phyloP scores from a whole-genome alignment of 2,797 vertebrate species.

The Valencia hispanica region DNA sequence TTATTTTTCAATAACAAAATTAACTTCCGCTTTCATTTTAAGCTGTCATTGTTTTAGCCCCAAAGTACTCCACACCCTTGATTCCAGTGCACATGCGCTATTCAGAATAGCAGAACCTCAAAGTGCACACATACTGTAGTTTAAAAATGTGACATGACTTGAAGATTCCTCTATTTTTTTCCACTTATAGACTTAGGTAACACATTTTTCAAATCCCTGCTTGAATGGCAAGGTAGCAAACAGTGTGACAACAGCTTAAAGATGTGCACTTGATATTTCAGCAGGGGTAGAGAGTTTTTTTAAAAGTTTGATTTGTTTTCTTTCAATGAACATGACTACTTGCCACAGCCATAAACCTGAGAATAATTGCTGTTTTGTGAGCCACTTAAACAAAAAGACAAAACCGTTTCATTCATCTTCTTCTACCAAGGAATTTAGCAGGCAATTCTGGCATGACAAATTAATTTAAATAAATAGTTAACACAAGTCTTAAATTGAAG shows the following conservation, averaged over 20 bases:
- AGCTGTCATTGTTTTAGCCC: too few relatives aligned
- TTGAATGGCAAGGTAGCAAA: neutral
- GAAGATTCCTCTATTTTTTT: neutral
- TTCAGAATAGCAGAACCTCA: neutral
- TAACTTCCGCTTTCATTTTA: too few relatives aligned
- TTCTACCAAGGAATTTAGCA: conserved; percentile 3
- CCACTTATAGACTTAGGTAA: neutral
- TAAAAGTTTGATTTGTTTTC: conserved; percentile 10
- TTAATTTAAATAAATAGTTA: neutral
- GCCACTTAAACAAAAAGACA: neutral
- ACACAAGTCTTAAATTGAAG: neutral
- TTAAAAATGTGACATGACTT: neutral
- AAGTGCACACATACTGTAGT: neutral
- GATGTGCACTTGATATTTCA: neutral
- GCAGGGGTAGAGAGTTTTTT: neutral
- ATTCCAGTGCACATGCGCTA: too few relatives aligned
- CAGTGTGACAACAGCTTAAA: neutral
- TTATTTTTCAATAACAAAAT: neutral
- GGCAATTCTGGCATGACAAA: neutral
- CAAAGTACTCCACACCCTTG: too few relatives aligned
- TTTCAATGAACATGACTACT: conserved; percentile 4
- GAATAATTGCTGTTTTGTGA: conserved; percentile 1
- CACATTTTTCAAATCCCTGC: neutral
- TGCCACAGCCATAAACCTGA: conserved; percentile 1
- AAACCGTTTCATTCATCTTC: neutral